These are phyloP conservation scores for Seriola dumerili DNA, from an alignment of 2,113 vertebrate genomes.

Conservation along the genomic window DNA sequence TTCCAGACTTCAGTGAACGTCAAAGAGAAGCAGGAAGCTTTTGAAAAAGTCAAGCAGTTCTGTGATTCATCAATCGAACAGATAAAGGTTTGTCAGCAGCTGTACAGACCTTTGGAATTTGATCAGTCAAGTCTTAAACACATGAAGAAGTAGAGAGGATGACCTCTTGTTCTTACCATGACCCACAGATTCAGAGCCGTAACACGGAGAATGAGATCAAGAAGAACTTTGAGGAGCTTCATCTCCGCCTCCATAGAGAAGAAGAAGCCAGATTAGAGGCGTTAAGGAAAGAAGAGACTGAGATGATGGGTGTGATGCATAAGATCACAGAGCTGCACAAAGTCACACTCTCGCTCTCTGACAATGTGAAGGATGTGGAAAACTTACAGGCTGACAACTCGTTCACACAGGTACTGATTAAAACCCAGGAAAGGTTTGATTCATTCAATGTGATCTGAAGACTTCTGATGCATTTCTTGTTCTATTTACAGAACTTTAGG, in stretches of 20 bases:
- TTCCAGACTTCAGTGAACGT: neutral
- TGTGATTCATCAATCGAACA: conserved; percentile 1
- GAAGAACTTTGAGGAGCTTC: conserved; percentile 29
- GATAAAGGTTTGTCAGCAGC: conserved; percentile 7
- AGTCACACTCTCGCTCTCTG: neutral
- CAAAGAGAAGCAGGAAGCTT: conserved; percentile 8
- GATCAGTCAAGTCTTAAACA: too few species aligned
- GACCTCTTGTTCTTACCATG: neutral
- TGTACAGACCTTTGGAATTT: neutral
- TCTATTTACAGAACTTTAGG: neutral
- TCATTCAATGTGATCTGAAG: neutral
- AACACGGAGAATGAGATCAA: conserved; percentile 14
- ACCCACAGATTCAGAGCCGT: conserved; percentile 14
- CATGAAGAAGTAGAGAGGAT: neutral
- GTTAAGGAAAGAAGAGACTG: neutral
- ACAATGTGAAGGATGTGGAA: neutral
- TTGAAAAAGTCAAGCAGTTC: neutral
- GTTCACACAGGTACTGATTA: neutral
- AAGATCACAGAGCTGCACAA: neutral
- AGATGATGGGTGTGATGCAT: too few species aligned
- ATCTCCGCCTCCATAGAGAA: neutral
- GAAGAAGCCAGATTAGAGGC: neutral
- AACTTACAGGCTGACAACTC: neutral
- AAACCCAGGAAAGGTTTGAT: neutral
- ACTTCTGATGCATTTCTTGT: neutral